Percentiles rank a stretch among this genome's conserved stretches.
Conservation (phyloP, 2,797 vertebrate species). For the Enteromius radiatus region DNA sequence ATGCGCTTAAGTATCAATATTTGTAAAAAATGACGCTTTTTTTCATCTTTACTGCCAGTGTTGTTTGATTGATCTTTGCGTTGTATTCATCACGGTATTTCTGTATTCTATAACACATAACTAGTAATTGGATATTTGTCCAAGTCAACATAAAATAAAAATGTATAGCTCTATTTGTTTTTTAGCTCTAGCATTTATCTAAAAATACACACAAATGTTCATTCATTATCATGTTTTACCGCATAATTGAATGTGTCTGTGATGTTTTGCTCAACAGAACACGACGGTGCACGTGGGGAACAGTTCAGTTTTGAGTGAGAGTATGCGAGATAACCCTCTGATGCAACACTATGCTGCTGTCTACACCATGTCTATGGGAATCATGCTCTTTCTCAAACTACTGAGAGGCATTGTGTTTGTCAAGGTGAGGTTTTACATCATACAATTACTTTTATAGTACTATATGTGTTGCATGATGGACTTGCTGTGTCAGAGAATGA, state of each 20-base stretch:
- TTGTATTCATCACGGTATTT: not conserved
- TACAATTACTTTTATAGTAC: not conserved
- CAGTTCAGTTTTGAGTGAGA: slow-evolving; percentile 79
- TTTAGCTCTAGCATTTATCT: no score
- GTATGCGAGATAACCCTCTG: slow-evolving; percentile 90
- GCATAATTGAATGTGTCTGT: not conserved
- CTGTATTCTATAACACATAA: not conserved
- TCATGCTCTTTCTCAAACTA: slow-evolving; percentile 89
- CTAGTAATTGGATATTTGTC: not conserved
- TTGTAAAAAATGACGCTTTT: no score
- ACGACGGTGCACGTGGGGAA: slow-evolving; percentile 80
- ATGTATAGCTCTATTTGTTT: no score
- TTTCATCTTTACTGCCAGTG: no score
- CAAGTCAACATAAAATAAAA: not conserved
- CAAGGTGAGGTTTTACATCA: slow-evolving; percentile 77
- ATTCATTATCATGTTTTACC: not conserved
- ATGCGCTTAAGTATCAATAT: not conserved
- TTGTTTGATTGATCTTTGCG: not conserved
- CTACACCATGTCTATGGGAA: slow-evolving; percentile 89
- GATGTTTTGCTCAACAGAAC: slow-evolving; percentile 74
- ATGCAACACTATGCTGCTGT: slow-evolving; percentile 88
- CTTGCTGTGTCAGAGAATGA: not conserved
- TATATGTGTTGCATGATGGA: not conserved
- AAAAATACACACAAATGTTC: not conserved
- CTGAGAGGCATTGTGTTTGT: slow-evolving; percentile 88